Percentiles rank a stretch among this genome's conserved stretches.
phyloP scores from a whole-genome alignment of 1,140 invertebrate species.

The Zaprionus taronus region DNA sequence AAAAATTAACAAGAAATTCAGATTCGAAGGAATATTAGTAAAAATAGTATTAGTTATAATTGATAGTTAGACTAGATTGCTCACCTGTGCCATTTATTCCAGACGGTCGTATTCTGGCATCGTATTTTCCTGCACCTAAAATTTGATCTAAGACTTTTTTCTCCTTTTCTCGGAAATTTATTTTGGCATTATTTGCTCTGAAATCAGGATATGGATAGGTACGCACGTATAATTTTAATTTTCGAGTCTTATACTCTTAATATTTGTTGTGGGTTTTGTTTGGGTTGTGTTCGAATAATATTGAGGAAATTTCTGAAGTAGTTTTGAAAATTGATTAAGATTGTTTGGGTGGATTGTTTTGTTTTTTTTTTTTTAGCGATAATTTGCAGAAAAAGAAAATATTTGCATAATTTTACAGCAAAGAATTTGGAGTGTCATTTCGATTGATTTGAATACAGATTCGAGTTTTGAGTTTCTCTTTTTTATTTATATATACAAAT shows the following conservation, averaged over 20 bases:
- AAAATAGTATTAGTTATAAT: background rate
- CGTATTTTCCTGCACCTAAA: conserved; percentile 94
- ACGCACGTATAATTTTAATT: conserved; percentile 83
- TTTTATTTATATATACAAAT: conserved; percentile 70
- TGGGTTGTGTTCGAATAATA: conserved; percentile 40
- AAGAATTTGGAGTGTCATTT: conserved; percentile 28
- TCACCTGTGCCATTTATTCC: conserved; percentile 96
- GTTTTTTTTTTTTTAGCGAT: conserved; percentile 42
- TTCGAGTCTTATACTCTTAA: conserved; percentile 35
- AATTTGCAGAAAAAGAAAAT: conserved; percentile 58
- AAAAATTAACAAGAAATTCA: conserved; percentile 1
- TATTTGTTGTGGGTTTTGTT: conserved; percentile 21
- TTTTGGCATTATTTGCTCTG: conserved; percentile 89
- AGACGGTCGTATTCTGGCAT: conserved; percentile 95
- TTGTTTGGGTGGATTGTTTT: conserved; percentile 15
- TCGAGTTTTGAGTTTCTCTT: conserved; percentile 7
- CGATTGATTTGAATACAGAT: conserved; percentile 5
- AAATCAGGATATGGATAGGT: conserved; percentile 84
- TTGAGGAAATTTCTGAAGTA: conserved; percentile 52
- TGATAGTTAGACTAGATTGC: conserved; percentile 57
- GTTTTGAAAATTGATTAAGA: conserved; percentile 43
- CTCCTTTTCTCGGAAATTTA: conserved; percentile 96
- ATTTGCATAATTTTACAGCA: conserved; percentile 73
- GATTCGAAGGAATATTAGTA: conserved; percentile 9
- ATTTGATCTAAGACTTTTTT: conserved; percentile 97